Evolutionary conservation across 1,140 invertebrate species (phyloP).

Genomic region (Caenorhabditis brenneri): DNA sequence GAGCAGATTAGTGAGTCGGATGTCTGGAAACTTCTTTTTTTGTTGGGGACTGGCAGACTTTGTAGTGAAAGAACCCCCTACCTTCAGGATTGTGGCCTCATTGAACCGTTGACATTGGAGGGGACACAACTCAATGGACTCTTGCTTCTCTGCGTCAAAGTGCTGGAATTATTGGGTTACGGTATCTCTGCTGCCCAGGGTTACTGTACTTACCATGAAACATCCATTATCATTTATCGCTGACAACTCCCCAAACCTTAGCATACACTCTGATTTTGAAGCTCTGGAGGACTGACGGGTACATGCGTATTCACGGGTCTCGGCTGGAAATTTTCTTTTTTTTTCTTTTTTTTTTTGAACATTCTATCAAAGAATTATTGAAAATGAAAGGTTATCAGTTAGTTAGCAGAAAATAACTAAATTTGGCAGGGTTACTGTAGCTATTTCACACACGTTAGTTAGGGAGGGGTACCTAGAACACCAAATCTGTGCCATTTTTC

Average conservation of each 20-base stretch:
- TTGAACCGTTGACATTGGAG: slow-evolving; percentile 22
- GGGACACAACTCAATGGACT: not conserved
- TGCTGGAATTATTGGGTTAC: not conserved
- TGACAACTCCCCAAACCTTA: slow-evolving; percentile 21
- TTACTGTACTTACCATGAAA: not conserved
- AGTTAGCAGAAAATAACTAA: too few species aligned
- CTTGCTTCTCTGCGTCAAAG: not conserved
- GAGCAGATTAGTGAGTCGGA: slow-evolving; percentile 17
- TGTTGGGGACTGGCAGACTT: not conserved
- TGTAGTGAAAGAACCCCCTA: too few species aligned
- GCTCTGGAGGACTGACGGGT: not conserved
- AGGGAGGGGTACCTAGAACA: not conserved
- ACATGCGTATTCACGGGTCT: slow-evolving; percentile 7
- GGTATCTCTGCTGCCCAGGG: too few species aligned
- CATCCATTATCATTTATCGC: slow-evolving; percentile 17
- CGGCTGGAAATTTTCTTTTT: too few species aligned
- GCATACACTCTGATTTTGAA: slow-evolving; percentile 22
- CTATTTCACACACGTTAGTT: not conserved
- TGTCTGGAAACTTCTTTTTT: too few species aligned
- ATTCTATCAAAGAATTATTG: not conserved
- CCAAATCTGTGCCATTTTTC: slow-evolving; percentile 21
- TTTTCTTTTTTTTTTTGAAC: too few species aligned
- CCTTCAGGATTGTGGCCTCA: not conserved
- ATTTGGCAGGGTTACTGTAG: not conserved
- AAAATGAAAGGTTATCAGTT: not conserved